These are phyloP conservation scores for Labia minor DNA, from an alignment of 2,888 invertebrate species.

Conservation along the genomic window DNA sequence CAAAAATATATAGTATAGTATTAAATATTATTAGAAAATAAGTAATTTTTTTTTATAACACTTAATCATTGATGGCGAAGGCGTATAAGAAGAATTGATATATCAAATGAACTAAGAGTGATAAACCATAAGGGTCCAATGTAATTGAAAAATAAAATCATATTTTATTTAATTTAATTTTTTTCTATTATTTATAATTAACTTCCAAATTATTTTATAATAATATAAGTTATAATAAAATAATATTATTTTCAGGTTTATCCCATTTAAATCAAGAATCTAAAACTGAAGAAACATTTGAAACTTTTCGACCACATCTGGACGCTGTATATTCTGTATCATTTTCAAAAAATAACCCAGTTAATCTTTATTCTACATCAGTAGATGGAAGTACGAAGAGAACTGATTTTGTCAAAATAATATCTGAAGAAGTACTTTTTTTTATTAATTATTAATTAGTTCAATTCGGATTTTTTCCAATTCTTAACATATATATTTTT, in stretches of 20 bases:
- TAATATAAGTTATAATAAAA: background rate
- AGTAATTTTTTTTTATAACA: too few relatives aligned
- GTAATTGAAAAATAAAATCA: too few relatives aligned
- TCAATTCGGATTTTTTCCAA: background rate
- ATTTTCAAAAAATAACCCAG: conserved; percentile 30
- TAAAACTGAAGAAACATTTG: conserved; percentile 29
- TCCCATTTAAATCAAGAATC: conserved; percentile 8
- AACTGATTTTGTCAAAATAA: conserved; percentile 33
- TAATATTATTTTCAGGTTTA: conserved; percentile 15
- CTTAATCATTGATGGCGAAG: too few relatives aligned
- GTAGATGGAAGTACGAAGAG: conserved; percentile 37
- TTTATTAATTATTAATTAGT: background rate
- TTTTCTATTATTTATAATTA: background rate
- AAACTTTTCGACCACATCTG: conserved; percentile 32
- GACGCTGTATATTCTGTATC: conserved; percentile 34
- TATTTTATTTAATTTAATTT: too few relatives aligned
- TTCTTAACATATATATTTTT: background rate
- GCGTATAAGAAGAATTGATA: too few relatives aligned
- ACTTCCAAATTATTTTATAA: background rate
- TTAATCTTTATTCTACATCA: conserved; percentile 30
- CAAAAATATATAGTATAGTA: too few relatives aligned
- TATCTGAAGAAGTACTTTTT: conserved; percentile 33
- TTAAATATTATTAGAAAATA: too few relatives aligned
- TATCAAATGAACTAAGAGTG: too few relatives aligned
- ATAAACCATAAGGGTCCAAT: too few relatives aligned